Percentiles rank a stretch among this genome's conserved stretches.
phyloP scores from a whole-genome alignment of 2,113 vertebrate genomes.

The Planiliza haematocheilus region DNA sequence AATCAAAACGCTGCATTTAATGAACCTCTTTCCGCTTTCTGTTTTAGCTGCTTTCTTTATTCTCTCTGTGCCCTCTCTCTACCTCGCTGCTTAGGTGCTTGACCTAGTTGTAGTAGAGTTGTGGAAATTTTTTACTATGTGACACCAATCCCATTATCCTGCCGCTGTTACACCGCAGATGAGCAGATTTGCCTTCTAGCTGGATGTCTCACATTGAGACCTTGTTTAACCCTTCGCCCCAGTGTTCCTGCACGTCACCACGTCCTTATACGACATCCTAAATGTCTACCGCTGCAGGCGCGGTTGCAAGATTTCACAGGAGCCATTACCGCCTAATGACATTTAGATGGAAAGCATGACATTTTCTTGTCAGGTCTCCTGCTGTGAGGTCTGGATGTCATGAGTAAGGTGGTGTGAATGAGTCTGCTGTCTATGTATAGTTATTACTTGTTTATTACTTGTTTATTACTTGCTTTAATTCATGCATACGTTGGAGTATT shows the following conservation, averaged over 20 bases:
- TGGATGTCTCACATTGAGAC: conserved; percentile 23
- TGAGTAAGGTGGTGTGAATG: conserved; percentile 21
- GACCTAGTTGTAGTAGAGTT: conserved; percentile 44
- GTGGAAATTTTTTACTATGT: conserved; percentile 9
- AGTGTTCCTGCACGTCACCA: background rate
- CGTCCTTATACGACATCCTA: conserved; percentile 19
- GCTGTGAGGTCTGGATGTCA: conserved; percentile 32
- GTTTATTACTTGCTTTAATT: background rate
- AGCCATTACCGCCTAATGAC: conserved; percentile 28
- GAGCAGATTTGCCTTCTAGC: conserved; percentile 28
- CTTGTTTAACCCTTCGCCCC: conserved; percentile 44
- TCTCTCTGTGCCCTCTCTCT: background rate
- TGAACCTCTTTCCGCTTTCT: background rate
- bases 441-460: background rate
- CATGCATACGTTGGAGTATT: conserved; percentile 17
- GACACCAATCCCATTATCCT: conserved; percentile 15
- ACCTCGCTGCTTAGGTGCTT: background rate
- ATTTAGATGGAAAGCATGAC: conserved; percentile 39
- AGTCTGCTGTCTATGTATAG: background rate
- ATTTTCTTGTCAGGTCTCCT: conserved; percentile 40
- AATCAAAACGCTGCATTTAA: conserved; percentile 3
- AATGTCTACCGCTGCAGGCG: conserved; percentile 22
- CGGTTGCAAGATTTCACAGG: conserved; percentile 1
- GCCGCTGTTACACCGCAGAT: conserved; percentile 3
- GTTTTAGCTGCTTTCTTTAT: background rate